A percentile compares a stretch with the other conserved stretches of the same genome.
These are phyloP conservation scores for Phortica variegata DNA, from an alignment of 1,140 invertebrate genomes.

Conservation along the genomic window DNA sequence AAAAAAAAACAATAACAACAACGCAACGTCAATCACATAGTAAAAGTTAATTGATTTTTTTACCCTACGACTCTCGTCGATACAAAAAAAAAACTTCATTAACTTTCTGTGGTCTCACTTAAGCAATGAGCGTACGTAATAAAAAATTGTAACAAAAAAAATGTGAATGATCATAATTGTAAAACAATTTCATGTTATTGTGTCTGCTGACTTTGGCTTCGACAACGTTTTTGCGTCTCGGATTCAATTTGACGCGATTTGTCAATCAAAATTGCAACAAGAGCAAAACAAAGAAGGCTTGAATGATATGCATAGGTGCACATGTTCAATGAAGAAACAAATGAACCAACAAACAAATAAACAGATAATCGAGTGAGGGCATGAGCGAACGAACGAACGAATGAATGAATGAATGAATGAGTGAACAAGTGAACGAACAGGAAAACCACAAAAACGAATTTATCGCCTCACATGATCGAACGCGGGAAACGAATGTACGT, in stretches of 20 bases:
- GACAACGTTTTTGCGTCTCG: no score
- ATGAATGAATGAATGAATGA: no score
- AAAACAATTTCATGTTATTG: slow-evolving; percentile 12
- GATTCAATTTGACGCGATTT: no score
- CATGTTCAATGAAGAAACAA: slow-evolving; percentile 47
- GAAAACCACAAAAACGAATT: slow-evolving; percentile 58
- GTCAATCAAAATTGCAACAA: slow-evolving; percentile 40
- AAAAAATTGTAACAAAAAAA: slow-evolving; percentile 11
- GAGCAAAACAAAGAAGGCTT: slow-evolving; percentile 1
- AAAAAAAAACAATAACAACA: no score
- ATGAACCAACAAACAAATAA: slow-evolving; percentile 40
- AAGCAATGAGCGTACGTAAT: slow-evolving; percentile 6
- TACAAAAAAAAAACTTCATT: slow-evolving; percentile 35
- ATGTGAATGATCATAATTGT: not conserved
- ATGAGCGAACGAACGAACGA: slow-evolving; percentile 10
- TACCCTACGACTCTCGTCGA: slow-evolving; percentile 32
- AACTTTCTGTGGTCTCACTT: slow-evolving; percentile 43
- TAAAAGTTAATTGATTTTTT: slow-evolving; percentile 37
- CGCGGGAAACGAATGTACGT: slow-evolving; percentile 33
- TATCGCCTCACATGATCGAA: slow-evolving; percentile 56
- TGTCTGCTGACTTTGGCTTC: slow-evolving; percentile 11
- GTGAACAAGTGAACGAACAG: slow-evolving; percentile 25
- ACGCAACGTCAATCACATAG: slow-evolving; percentile 28
- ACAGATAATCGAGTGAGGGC: slow-evolving; percentile 16
- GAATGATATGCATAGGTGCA: slow-evolving; percentile 56